Evolutionary conservation across 2,888 invertebrate genomes (phyloP), one percentile per base, ranked within the genome.

Genomic region (Rhingia campestris): DNA sequence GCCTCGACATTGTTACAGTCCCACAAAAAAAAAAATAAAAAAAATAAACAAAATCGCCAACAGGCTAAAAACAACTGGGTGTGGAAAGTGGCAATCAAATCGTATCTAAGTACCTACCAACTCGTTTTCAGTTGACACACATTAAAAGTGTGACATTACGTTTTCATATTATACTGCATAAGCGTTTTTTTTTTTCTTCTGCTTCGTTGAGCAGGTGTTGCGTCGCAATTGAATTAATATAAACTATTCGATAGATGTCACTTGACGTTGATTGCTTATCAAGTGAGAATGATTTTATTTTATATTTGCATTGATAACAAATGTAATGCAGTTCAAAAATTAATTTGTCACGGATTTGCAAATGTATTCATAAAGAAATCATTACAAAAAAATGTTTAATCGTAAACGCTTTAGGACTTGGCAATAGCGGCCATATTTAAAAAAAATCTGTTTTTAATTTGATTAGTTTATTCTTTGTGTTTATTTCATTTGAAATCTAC

Each of bases 51-150:
- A 47, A 33, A 54, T 33, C 45, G 51, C 54, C 30, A 41, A 6
- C 6, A 43, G 43, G 51, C 33, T 7, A 39, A 77, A 7, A 51
- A 63, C 56, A 56, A 43, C 59, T 77, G 77, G 81, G 81, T 77
- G 81, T 81, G 81, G 81, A 81, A 72, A 72, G 77, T 77, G 77
- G 66, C 77, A 76, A 77, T 66, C 56, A 81, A 81, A 76, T 72
- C 51, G 66, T 59, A 61, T 72, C 76, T 76, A 81, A 76, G 81
- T 72, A 76, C 75, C 67, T 67, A 53, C 70, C 66, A 72, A 77
- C 72, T 81, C 72, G 77, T 77, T 81, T 81, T 66, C 76, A 61
- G 66, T 67, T 81, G 81, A 81, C 81, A 81, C 61, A 81, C 66
- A 81, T 81, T 66, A 39, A 67, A 72, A 61, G 77, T 72, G 72